Conservation (phyloP, 2,888 invertebrate genomes). For the Trachelus iudaicus region DNA sequence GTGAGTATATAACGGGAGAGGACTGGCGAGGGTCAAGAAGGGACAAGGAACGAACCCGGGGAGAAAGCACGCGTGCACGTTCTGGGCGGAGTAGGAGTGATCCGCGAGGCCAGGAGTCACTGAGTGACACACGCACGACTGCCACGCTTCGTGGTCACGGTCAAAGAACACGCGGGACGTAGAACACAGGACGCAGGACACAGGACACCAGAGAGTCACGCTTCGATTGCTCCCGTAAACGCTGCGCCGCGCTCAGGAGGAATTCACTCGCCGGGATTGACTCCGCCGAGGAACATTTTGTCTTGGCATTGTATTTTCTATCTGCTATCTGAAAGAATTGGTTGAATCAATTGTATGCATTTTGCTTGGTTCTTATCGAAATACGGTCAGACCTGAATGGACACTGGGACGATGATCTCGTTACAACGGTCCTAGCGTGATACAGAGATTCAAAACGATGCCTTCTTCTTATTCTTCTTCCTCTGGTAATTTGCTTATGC, state of each 20-base stretch:
- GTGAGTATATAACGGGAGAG: neutral
- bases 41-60: constrained; percentile 15
- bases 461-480: constrained; percentile 4
- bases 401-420: constrained; percentile 33
- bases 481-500: neutral
- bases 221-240: constrained; percentile 48
- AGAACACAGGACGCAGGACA: constrained; percentile 1
- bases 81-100: constrained; percentile 59
- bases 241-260: neutral
- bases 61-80: constrained; percentile 54
- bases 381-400: neutral
- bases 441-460: constrained; percentile 37
- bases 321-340: neutral
- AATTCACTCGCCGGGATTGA: neutral
- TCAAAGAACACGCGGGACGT: constrained; percentile 55
- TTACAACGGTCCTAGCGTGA: constrained; percentile 44
- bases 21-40: constrained; percentile 12
- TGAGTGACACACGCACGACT: constrained; percentile 64
- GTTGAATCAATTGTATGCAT: neutral
- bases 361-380: neutral
- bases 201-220: constrained; percentile 45
- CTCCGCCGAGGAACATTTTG: neutral
- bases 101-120: constrained; percentile 56
- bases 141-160: constrained; percentile 63
- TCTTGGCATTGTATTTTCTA: too few species aligned